Base-by-base conservation (phyloP, 1,140 invertebrate species). In the Pemphigus obesinymphae region DNA sequence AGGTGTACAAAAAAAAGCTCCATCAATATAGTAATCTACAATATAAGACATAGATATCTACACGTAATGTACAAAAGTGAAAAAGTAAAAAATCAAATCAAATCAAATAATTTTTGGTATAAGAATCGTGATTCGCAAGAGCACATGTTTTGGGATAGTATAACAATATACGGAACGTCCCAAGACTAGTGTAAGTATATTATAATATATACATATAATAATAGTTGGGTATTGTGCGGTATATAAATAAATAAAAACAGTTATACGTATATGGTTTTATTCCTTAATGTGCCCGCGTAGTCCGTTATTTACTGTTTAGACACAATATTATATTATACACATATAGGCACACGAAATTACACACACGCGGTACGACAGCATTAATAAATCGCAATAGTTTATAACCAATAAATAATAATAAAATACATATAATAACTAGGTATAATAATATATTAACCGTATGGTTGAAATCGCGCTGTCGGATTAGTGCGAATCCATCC, bases 401-500 rank as follows among this genome's bases (percentile, higher is more conserved):
- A 4, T 13, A 26, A 26, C n/a, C n/a, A 61, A 31, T 31, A 61
- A 29, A 55, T 58, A 26, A 58, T 58, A 58, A 29, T 29, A 11
- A 58, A 2, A 55, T 26, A 31, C 15, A 5, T 13, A 61, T 61
- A 29, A 31, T n/a, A n/a, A n/a, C n/a, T n/a, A n/a, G n/a, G n/a
- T n/a, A n/a, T n/a, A n/a, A n/a, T n/a, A n/a, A n/a, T n/a, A n/a
- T n/a, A n/a, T n/a, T n/a, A n/a, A n/a, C n/a, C n/a, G n/a, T n/a
- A n/a, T n/a, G n/a, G n/a, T n/a, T 61, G 26, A 29, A 58, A 23
- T 0, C n/a, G n/a, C 3, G 55, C 55, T 13, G 13, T 29, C 63
- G 66, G 66, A 23, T 43, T 48, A 78, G 34, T 61, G 53, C 53
- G 76, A 20, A 53, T 80, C 55, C 76, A 84, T 82, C 76, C 61